Evolutionary conservation across 2,113 vertebrate genomes (phyloP), one percentile per base, ranked within the genome.

Genomic region (Apteryx mantelli): DNA sequence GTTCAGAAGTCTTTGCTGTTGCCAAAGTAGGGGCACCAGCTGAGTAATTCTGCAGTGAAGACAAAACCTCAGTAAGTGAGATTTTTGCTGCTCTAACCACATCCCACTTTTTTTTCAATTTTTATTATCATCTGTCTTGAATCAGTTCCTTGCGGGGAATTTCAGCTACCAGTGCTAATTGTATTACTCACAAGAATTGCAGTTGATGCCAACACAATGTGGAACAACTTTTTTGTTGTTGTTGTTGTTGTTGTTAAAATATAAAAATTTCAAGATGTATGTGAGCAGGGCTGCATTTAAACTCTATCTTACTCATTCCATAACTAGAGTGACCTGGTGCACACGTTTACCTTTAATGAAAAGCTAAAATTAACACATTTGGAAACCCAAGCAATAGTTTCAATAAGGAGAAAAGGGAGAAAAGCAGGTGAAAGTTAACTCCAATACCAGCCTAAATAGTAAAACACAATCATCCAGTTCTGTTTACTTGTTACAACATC

Each of bases 91-190:
- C 68, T 92, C n/a, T 85, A 82, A 87, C 86, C 86, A 88, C 76
- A 95, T 64, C 81, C 64, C 30, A 50, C 22, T 48, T 91, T 73
- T 17, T 89, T 83, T 60, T 78, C 46, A 75, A 92, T 86, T 97
- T 97, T 97, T 97, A 94, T 95, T 97, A 88, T 97, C 96, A 97
- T 97, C 97, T 98, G 92, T 97, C 98, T 98, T 97, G 88, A 96
- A 97, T 98, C 28, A 97, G 90, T 96, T 96, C 87, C 91, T 97
- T 96, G 85, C 84, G 71, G 95, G 85, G 91, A 97, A 95, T 71
- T 95, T 95, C 97, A 97, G 94, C 94, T 97, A 97, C 97, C 78
- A 97, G 77, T 94, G 79, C 64, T 97, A 97, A 98, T 74, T 50
- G 50, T 93, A 86, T 97, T 97, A 96, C 60, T 69, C 84, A 77